phyloP scores from a whole-genome alignment of 2,113 vertebrate species.

The Microcebus jonahi region DNA sequence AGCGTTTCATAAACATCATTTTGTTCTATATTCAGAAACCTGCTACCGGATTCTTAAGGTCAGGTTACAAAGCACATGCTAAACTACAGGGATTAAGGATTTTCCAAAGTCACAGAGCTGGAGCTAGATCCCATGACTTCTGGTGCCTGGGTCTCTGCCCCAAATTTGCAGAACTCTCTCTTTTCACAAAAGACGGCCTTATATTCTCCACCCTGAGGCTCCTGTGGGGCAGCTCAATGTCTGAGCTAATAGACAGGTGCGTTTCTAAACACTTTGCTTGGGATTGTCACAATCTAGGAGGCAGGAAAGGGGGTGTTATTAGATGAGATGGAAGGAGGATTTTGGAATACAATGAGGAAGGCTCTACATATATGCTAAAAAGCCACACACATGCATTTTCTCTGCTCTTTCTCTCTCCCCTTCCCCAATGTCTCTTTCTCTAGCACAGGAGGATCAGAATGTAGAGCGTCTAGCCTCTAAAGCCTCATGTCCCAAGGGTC shows the following conservation, averaged over 20 bases:
- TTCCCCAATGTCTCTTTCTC: neutral
- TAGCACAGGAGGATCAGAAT: neutral
- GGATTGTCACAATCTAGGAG: neutral
- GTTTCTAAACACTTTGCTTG: slow-evolving; percentile 69
- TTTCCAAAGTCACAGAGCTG: neutral
- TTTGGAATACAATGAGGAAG: neutral
- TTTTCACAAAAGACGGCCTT: neutral
- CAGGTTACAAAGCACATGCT: neutral
- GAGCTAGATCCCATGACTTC: neutral
- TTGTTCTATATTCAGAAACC: neutral
- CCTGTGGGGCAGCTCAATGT: slow-evolving; percentile 67
- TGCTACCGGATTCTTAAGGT: neutral
- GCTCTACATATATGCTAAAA: neutral
- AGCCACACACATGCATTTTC: neutral
- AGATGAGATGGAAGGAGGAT: neutral
- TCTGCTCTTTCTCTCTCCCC: neutral
- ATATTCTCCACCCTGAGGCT: slow-evolving; percentile 20
- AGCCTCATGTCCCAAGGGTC: neutral
- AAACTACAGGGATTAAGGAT: neutral
- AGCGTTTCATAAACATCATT: neutral
- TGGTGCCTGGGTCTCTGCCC: neutral
- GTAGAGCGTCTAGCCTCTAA: neutral
- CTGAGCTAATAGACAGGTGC: slow-evolving; percentile 75
- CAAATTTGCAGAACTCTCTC: neutral
- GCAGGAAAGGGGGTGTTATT: neutral